Evolutionary conservation across 2,888 invertebrate species (phyloP), one percentile per base, ranked within the genome.

Genomic region (Polyommatus iphigenia): DNA sequence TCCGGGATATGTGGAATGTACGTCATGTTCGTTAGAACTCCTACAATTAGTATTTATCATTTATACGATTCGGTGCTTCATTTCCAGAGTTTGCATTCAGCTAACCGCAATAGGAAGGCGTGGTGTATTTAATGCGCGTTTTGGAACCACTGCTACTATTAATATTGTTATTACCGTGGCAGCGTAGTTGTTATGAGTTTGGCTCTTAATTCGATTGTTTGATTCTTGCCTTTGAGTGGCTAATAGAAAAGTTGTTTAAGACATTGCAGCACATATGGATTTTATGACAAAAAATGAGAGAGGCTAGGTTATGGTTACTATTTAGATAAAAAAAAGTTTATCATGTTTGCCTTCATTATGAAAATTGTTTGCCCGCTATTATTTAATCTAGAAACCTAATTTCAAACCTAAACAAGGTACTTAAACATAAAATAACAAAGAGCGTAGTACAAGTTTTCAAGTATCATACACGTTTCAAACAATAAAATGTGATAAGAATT

Each of bases 401-500:
- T 54, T 54, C 1, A 54, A 54, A 54, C 50, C 50, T 15, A 50
- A 15, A 15, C 15, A 41, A 41, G 50, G 50, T 15, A 50, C 15
- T 50, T 50, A 54, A 46, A 50, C 15, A 15, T 15, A 15, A 50
- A 50, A 18, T 54, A 54, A 62, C 24, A 20, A 20, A 8, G 8
- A 24, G 20, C 54, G 5, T 62, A 20, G 8, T 62, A 62, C 20
- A 62, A 62, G 20, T 59, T 59, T 59, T 59, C 3, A 59, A 59
- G 20, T n/a, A n/a, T 59, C 20, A 59, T 59, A 59, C 20, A 20
- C 20, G 59, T n/a, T 62, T 62, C 62, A 67, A 20, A 72, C 72
- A 77, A 29, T 41, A 77, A 77, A 77, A 72, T 32, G 54, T 57
- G 71, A 71, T 13, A 32, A 71, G 77, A 77, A 71, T 72, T 36